phyloP scores from a whole-genome alignment of 23 tunicate genomes.

The Styela clava region DNA sequence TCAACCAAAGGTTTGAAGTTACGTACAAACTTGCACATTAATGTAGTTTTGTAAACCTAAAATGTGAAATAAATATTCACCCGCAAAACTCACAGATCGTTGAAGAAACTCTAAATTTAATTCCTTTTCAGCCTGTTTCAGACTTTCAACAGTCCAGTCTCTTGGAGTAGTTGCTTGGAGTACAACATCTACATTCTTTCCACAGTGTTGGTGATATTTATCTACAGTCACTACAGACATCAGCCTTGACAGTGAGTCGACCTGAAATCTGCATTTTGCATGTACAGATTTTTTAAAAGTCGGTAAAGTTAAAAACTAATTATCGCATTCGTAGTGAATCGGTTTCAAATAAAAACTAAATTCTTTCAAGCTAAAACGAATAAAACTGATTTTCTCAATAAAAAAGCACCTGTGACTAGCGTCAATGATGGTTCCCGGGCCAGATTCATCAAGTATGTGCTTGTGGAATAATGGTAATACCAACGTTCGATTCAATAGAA shows the following conservation, averaged over 20 bases:
- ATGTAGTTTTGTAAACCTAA: too few species aligned
- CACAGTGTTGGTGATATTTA: neutral
- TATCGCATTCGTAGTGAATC: too few species aligned
- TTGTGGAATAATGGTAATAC: neutral
- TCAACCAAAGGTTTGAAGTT: too few species aligned
- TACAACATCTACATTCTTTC: neutral
- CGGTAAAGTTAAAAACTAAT: too few species aligned
- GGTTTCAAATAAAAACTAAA: too few species aligned
- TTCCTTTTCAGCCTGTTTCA: constrained; percentile 6
- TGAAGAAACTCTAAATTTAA: neutral
- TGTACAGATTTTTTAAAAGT: too few species aligned
- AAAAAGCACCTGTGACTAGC: constrained; percentile 14
- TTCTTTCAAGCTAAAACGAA: too few species aligned
- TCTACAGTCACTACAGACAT: neutral
- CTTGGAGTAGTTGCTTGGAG: neutral
- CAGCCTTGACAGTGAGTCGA: neutral
- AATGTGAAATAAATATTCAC: too few species aligned
- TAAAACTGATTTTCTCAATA: too few species aligned
- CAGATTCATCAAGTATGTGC: neutral
- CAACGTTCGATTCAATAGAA: neutral
- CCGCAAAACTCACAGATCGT: neutral
- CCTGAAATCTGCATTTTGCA: neutral
- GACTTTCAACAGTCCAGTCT: neutral
- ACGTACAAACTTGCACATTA: too few species aligned
- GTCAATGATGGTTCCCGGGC: neutral